phyloP scores from a whole-genome alignment of 2,113 vertebrate genomes.

The Bubo bubo region DNA sequence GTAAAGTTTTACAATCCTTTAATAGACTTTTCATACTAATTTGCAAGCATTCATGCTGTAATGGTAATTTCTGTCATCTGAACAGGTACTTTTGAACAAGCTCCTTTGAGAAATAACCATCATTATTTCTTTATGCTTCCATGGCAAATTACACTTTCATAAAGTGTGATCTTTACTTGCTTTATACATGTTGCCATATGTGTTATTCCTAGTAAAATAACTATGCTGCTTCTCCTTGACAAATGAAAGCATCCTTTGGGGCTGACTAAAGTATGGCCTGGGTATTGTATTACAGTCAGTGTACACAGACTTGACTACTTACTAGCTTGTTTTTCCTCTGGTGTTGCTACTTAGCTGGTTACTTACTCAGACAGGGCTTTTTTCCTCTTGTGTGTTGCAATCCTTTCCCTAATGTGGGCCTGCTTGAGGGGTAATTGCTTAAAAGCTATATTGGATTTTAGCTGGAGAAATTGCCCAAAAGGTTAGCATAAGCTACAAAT shows the following conservation, averaged over 20 bases:
- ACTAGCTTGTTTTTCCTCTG: not conserved
- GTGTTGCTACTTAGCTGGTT: not conserved
- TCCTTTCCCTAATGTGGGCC: rapidly evolving
- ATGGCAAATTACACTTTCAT: not conserved
- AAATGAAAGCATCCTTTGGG: not conserved
- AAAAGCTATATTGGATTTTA: not conserved
- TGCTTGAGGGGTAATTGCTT: not conserved
- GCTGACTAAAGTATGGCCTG: not conserved
- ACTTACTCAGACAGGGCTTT: not conserved
- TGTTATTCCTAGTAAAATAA: not conserved
- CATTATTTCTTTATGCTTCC: not conserved
- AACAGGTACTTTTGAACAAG: not conserved
- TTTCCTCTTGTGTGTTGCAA: not conserved
- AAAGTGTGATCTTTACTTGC: not conserved
- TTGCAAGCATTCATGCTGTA: not conserved
- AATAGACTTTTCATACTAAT: not conserved
- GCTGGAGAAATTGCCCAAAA: not conserved
- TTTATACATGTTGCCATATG: not conserved
- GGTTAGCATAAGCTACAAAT: not conserved
- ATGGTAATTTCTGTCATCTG: not conserved
- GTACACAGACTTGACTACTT: not conserved
- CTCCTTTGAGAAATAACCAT: not conserved
- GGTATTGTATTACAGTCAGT: not conserved
- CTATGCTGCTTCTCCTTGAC: not conserved
- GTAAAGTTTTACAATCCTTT: not conserved